A percentile compares a stretch with the other conserved stretches of the same genome.
Conservation (phyloP, 2,113 vertebrate genomes). For the Brachyhypopomus occidentalis region DNA sequence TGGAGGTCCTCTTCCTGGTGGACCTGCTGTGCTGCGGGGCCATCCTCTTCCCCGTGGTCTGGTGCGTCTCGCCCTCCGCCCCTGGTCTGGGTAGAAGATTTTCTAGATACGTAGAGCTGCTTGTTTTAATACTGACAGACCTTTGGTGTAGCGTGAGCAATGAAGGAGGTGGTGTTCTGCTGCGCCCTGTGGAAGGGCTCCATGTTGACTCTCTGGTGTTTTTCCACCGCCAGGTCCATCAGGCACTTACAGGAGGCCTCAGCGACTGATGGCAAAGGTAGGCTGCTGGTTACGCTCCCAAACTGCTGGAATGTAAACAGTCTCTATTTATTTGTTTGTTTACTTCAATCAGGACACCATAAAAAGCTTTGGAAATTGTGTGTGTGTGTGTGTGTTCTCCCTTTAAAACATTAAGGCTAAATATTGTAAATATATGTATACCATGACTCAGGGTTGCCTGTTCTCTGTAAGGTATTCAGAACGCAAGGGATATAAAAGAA, state of each 20-base stretch:
- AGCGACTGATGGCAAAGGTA: conserved; percentile 87
- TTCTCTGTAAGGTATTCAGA: conserved; percentile 11
- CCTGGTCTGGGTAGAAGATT: too few relatives aligned
- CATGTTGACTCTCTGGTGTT: conserved; percentile 6
- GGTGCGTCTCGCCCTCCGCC: conserved; percentile 66
- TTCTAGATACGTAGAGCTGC: neutral
- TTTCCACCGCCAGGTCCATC: conserved; percentile 77
- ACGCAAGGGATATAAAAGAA: neutral
- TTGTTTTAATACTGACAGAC: neutral
- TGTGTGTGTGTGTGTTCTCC: too few relatives aligned
- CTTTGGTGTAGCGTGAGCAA: neutral
- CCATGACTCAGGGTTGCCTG: neutral
- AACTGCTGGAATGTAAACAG: neutral
- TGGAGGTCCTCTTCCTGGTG: conserved; percentile 84
- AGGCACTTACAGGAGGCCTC: conserved; percentile 88
- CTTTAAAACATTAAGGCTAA: too few relatives aligned
- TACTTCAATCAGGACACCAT: too few relatives aligned
- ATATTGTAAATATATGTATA: neutral
- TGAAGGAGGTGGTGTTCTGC: neutral
- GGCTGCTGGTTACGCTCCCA: conserved; percentile 19
- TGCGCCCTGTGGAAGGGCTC: neutral
- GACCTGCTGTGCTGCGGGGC: conserved; percentile 87
- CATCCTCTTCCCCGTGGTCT: conserved; percentile 87
- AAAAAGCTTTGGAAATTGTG: too few relatives aligned
- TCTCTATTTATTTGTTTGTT: neutral